Base-by-base conservation (phyloP, 2,113 vertebrate species). In the Pungitius pungitius region DNA sequence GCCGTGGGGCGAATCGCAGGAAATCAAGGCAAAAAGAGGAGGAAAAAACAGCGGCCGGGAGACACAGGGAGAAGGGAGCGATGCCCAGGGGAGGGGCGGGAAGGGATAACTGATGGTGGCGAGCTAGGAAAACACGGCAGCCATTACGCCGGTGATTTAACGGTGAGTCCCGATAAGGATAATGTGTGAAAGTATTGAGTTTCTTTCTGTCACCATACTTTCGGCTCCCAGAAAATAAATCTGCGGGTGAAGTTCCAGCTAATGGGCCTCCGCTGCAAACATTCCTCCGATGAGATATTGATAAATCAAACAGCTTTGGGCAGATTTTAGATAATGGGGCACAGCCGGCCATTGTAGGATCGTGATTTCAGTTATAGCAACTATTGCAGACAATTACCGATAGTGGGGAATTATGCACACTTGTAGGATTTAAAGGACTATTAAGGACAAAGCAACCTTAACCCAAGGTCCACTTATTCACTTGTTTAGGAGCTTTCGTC, bases 1-100 rank as follows among this genome's bases (percentile, higher is more conserved):
- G 85, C 85, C 17, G 61, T 87, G 75, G 87, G 83, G 86, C 85
- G 88, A 87, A 89, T 81, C 62, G 80, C 75, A 86, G 78, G 77
- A 90, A 88, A 89, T 81, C 72, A 76, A 79, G 75, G 60, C 47
- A 17, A 60, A 75, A 51, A 24, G 60, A 40, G 77, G 35, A 24
- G 22, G 39, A 77, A 55, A 73, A 77, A 75, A 62, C 22, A 49
- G 51, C 37, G 54, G 69, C 42, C 4, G 60, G 47, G 66, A 72
- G 67, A 74, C 45, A 68, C 64, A 37, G 42, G n/a, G 30, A 57
- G 47, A 67, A 35, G 42, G 60, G 51, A 65, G n/a, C 2, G 9
- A 58, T 37, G 42, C 49, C 67, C 55, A 27, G 43, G 64, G 81
- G 59, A 73, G 65, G 56, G 69, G 65, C 62, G 39, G 64, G 72